Evolutionary conservation across 2,113 vertebrate species (phyloP).

Genomic region (Procavia capensis): DNA sequence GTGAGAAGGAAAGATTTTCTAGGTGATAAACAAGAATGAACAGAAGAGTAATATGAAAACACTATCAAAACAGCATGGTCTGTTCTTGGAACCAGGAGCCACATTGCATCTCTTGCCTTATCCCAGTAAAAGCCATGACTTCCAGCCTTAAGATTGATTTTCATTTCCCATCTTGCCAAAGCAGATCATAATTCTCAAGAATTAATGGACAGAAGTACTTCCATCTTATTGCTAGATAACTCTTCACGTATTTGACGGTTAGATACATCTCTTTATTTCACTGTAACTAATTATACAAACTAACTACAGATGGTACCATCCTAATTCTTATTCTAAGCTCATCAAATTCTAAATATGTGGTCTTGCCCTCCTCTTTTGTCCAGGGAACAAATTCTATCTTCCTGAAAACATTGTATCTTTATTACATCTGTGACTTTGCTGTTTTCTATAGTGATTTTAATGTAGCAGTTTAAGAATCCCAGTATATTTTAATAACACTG

Average conservation of each 20-base stretch:
- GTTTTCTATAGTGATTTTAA: conserved; percentile 14
- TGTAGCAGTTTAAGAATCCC: conserved; percentile 17
- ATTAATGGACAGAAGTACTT: too few relatives aligned
- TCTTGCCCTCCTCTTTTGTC: neutral
- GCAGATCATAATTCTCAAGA: neutral
- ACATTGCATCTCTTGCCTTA: fast-evolving
- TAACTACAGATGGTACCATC: neutral
- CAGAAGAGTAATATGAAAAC: fast-evolving
- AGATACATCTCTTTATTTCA: neutral
- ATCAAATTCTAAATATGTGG: neutral
- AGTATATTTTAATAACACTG: conserved; percentile 60
- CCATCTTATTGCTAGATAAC: neutral
- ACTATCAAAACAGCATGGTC: fast-evolving
- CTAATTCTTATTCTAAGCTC: neutral
- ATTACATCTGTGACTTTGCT: neutral
- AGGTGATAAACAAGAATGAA: too few relatives aligned
- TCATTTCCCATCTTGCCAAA: fast-evolving
- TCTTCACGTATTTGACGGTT: neutral
- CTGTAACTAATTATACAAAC: neutral
- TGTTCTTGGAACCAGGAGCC: fast-evolving
- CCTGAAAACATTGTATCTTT: neutral
- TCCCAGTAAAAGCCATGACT: neutral
- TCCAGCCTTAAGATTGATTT: neutral
- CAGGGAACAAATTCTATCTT: neutral
- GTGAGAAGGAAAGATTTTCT: neutral